Conservation (phyloP, 2,888 invertebrate genomes). For the Schizotus pectinicornis region DNA sequence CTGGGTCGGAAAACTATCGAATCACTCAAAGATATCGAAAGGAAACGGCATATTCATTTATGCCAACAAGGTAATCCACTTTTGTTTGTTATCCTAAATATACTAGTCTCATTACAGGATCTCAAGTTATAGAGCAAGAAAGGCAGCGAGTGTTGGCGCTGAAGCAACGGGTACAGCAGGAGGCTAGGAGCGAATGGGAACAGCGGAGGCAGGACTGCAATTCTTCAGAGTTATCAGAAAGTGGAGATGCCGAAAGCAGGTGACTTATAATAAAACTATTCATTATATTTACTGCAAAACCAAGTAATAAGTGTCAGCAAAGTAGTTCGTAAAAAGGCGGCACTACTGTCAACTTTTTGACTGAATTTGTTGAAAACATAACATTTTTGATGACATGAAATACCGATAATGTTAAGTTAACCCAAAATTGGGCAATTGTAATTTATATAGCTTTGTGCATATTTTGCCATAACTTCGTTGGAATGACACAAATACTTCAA, state of each 20-base stretch:
- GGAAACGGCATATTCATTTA: slow-evolving; percentile 83
- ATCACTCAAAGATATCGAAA: slow-evolving; percentile 88
- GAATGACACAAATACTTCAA: too few relatives aligned
- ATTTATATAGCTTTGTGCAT: too few relatives aligned
- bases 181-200: slow-evolving; percentile 89
- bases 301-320: too few relatives aligned
- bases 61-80: slow-evolving; percentile 82
- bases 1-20: slow-evolving; percentile 81
- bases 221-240: slow-evolving; percentile 52
- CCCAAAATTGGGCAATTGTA: too few relatives aligned
- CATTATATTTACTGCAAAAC: too few relatives aligned
- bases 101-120: slow-evolving; percentile 64
- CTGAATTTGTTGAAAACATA: too few relatives aligned
- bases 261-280: slow-evolving; percentile 27
- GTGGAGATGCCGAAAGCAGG: slow-evolving; percentile 42
- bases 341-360: too few relatives aligned
- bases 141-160: slow-evolving; percentile 84
- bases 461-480: too few relatives aligned
- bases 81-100: slow-evolving; percentile 9
- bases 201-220: slow-evolving; percentile 68
- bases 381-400: too few relatives aligned
- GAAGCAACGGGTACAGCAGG: slow-evolving; percentile 85
- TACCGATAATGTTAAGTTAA: too few relatives aligned
- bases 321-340: too few relatives aligned
- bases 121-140: slow-evolving; percentile 91